Base-by-base conservation (phyloP, 30 jellyfish, hydroid and myxozoan species). In the Catostylus mosaicus region DNA sequence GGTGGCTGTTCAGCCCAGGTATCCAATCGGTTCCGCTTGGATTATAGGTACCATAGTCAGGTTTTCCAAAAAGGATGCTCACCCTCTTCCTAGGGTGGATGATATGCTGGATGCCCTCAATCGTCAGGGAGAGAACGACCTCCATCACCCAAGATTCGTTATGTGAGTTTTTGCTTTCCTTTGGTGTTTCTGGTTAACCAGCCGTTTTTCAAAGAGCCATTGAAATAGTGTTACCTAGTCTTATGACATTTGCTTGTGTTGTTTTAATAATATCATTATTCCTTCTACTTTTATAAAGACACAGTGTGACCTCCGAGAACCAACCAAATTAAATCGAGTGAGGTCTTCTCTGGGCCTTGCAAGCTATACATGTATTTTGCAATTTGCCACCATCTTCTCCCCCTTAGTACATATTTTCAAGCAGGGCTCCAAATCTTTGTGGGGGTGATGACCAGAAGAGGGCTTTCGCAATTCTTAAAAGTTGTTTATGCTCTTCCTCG, bases 291-390 rank as follows among this genome's bases (percentile, higher is more conserved):
- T 7, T 33, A 43, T 73, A 27, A 31, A 7, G 34, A 73, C n/a
- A 46, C 85, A 73, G 5, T 73, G 85, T 31, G 52, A 26, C 30
- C 91, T 77, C 19, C 8, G 9, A 33, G 80, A 14, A 6, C 87
- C 91, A 8, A 26, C 32, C 20, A 38, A 67, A 6, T 33, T 65
- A 11, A 57, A 80, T 11, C 72, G 40, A 37, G 36, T 68, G 20
- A 23, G 60, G 32, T 67, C 91, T 14, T 80, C 67, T 67, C 90
- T 80, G 22, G 91, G 88, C 63, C 76, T 70, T 16, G 31, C 63
- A 16, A 26, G 69, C 29, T 80, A 68, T 51, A 72, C 32, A 40
- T 14, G 33, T 14, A 64, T 63, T 27, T 48, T 10, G n/a, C 37
- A 81, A 22, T 81, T 81, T 51, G 87, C 91, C 40, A 35, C 63